Conservation (phyloP, 2,113 vertebrate species). For the Anhinga rufa region DNA sequence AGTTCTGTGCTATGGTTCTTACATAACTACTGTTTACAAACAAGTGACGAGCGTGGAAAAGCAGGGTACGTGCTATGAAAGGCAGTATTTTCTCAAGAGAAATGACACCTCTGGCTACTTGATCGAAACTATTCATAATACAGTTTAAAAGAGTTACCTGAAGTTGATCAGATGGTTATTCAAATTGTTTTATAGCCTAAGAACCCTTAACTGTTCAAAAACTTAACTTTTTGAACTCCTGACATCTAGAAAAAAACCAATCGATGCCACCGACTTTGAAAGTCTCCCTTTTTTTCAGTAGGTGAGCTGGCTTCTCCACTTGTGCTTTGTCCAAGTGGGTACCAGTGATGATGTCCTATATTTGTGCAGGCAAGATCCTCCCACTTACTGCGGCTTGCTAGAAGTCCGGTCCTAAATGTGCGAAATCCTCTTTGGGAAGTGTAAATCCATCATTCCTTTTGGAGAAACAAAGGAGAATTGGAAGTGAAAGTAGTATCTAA, state of each 20-base stretch:
- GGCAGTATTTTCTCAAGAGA: background rate
- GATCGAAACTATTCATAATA: background rate
- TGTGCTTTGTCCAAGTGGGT: background rate
- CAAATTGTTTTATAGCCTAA: background rate
- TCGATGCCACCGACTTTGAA: background rate
- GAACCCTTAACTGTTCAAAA: background rate
- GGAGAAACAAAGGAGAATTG: background rate
- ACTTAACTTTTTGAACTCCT: background rate
- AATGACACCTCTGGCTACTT: background rate
- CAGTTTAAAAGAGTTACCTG: background rate
- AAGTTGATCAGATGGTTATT: background rate
- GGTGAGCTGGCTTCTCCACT: background rate
- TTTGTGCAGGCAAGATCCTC: background rate
- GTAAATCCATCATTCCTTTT: background rate
- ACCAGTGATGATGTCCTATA: background rate
- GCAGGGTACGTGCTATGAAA: background rate
- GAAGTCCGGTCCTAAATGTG: background rate
- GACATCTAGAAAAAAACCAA: background rate
- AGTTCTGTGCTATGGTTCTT: background rate
- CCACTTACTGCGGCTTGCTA: background rate
- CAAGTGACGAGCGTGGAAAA: background rate
- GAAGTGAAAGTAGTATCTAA: background rate
- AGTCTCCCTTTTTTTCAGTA: background rate
- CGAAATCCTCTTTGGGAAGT: background rate
- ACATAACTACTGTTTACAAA: constrained; percentile 1